Base-by-base conservation (phyloP, 2,113 vertebrate genomes). In the Datnioides undecimradiatus region DNA sequence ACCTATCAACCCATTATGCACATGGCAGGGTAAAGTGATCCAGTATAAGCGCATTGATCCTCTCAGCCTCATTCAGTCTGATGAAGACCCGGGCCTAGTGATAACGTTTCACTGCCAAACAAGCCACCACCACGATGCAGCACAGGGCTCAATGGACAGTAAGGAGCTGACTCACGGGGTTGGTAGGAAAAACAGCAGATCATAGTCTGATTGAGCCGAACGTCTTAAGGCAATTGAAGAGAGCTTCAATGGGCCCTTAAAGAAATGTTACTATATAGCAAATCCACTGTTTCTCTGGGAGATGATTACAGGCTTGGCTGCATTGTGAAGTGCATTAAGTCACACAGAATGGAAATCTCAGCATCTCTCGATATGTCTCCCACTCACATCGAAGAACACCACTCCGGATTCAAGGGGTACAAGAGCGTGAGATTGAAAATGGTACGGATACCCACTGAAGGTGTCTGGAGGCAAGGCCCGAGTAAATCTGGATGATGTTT, bases 41-140 rank as follows among this genome's bases (percentile, higher is more conserved):
- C 80, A 74, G 73, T 77, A 6, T 59, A 71, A 87, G 77, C 69
- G 82, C 88, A 93, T 87, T 83, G 88, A 93, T 92, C 73, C 75
- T 70, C 9, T 63, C 13, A 11, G 31, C 76, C 51, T 89, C 83
- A 87, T 85, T 91, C 80, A 72, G 49, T 57, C 66, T 83, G 79
- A 88, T 85, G 76, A 84, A 88, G 85, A 89, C 76, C 66, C 10
- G 6, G 64, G 40, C 34, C 36, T 7, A 82, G 87, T 80, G 84
- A 91, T 93, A 86, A 78, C 79, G 60, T 87, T 91, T 90, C 87
- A 87, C 76, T 85, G 67, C 11, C 40, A 71, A 75, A 51, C 7
- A 13, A 70, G 67, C 60, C 1, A 8, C 72, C n/a, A 74, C 68
- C 67, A 59, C 38, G 73, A 40, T 52, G 51, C 36, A 74, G 79